A percentile compares a stretch with the other conserved stretches of the same genome.
Conservation (phyloP, 2,113 vertebrate species). For the Lanius ludovicianus region DNA sequence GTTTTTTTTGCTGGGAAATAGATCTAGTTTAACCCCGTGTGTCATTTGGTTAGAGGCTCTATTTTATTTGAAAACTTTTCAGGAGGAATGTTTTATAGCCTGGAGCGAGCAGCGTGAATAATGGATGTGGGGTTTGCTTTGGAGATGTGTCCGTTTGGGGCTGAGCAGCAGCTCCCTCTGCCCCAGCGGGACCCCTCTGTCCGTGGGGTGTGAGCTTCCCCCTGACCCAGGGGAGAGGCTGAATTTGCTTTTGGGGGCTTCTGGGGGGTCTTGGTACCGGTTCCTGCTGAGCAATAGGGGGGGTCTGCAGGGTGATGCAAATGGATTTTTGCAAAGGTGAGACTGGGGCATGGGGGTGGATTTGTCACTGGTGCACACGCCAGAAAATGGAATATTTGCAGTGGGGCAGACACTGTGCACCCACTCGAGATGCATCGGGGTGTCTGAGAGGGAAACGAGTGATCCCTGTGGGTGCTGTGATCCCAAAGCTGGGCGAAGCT, state of each 20-base stretch:
- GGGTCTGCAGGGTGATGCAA: neutral
- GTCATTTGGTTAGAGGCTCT: neutral
- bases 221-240: neutral
- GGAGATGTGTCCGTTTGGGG: neutral
- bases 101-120: neutral
- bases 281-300: neutral
- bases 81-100: neutral
- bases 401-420: neutral
- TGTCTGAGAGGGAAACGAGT: fast-evolving
- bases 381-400: neutral
- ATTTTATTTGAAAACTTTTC: slow-evolving; percentile 8
- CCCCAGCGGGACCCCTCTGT: fast-evolving
- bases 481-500: neutral
- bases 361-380: fast-evolving
- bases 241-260: neutral
- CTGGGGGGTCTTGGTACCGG: too few relatives aligned
- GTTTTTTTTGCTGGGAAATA: neutral
- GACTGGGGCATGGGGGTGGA: fast-evolving
- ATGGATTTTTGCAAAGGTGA: neutral
- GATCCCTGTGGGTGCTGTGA: fast-evolving
- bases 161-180: neutral
- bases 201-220: neutral
- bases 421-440: fast-evolving
- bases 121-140: neutral
- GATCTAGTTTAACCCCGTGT: neutral